Base-by-base conservation (phyloP, 2,113 vertebrate species). In the Hylia prasina region DNA sequence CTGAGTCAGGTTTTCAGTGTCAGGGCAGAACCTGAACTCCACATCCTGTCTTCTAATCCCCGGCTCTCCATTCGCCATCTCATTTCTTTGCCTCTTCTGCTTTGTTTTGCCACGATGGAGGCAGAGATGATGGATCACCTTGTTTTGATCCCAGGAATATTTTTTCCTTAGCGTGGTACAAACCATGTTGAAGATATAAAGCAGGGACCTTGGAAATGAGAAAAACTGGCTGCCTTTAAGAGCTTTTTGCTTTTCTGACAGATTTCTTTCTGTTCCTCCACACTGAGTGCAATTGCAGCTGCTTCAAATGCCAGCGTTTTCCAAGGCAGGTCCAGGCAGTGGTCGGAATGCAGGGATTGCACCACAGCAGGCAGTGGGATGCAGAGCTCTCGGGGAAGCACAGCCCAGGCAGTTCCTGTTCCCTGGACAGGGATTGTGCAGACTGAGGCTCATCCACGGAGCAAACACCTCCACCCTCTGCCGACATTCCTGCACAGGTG, bases 241-340 rank as follows among this genome's bases (percentile, higher is more conserved):
- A 60, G 75, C 30, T 22, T 72, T 70, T 73, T 24, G 65, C 57
- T 82, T 83, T 73, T 51, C 82, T 31, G 78, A 37, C 42, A 5
- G 31, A 23, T 82, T 91, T 77, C 82, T 45, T 35, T 12, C 83
- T 3, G 1, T 53, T 80, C 45, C 81, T 81, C 4, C 25, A 11
- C 69, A 0, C 82, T 1, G 10, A 2, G 40, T 16, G 66, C 0
- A 1, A 84, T 3, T 18, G 89, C 94, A 93, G 96, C 92, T 90
- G 92, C 91, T 61, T 90, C 57, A 16, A 13, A 84, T 66, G 91
- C 64, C 91, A 66, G 76, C 1, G 8, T 27, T 69, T 58, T 6
- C 69, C 51, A 3, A 76, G 95, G 90, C 95, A 95, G 87, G 95
- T 78, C 94, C 80, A 13, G 96, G 90, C 96, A 92, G 95, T 1